Evolutionary conservation across 2,797 vertebrate genomes (phyloP), one percentile per base, ranked within the genome.

Genomic region (Iguana delicatissima): DNA sequence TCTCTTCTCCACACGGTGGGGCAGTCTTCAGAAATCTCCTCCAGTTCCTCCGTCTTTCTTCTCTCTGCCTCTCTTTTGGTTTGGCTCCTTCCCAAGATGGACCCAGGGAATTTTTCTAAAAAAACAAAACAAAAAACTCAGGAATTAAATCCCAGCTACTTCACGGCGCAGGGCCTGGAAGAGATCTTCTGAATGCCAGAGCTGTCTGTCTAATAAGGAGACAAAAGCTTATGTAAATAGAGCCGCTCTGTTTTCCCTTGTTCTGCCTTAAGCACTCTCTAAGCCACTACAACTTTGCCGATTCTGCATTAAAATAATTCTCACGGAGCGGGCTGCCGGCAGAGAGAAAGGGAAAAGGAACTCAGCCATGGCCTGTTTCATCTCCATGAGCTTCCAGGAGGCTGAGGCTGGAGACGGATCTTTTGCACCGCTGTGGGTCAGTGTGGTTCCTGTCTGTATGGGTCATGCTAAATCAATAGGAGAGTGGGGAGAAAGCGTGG

Each of bases 131-230:
- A 46, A 46, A 46, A 46, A 84, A 90, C 67, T 87, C 84, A 62
- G 86, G 92, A 92, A 91, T 92, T 90, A 90, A 89, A 91, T 91
- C 84, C 84, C 87, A 87, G 90, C 93, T 83, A 18, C 83, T 92
- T 90, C 79, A 32, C 42, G 0, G 91, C 24, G 52, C 14, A 50
- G 80, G 57, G 86, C 64, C 9, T 0, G 82, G 87, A 91, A 86
- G n/a, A 46, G 86, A 79, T 85, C 80, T 4, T 12, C 73, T 16
- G 85, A 82, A 64, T 76, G 64, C 57, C 55, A 26, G 4, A 32
- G 7, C 38, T 3, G 22, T 35, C 88, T 24, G 88, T 69, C 86
- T 86, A 73, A 62, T 79, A 38, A 84, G 82, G 38, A 1, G 14
- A 52, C 59, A 76, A 89, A 79, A 82, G 89, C 74, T 82, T 84